Evolutionary conservation across 2,888 invertebrate genomes (phyloP).

Genomic region (Cephus pulcher): DNA sequence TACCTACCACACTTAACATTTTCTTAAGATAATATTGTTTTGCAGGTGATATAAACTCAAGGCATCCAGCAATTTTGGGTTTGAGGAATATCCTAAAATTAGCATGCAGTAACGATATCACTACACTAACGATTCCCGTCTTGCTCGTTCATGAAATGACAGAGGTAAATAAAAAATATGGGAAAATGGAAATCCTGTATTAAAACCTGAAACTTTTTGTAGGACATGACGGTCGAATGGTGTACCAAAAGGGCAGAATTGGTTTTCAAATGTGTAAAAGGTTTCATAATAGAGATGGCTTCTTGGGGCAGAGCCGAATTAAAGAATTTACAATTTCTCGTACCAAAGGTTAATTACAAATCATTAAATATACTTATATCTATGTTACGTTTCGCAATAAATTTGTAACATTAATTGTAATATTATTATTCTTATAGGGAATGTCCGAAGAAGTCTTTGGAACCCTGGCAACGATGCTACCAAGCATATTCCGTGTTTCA

Average conservation of each 20-base stretch:
- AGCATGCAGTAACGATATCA: constrained; percentile 94
- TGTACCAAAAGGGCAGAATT: constrained; percentile 95
- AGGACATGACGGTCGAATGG: constrained; percentile 97
- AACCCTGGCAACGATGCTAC: constrained; percentile 87
- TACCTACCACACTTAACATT: too few species aligned
- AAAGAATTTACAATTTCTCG: constrained; percentile 87
- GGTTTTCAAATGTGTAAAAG: constrained; percentile 98
- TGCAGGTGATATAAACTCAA: constrained; percentile 90
- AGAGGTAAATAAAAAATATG: constrained; percentile 74
- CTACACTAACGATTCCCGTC: constrained; percentile 92
- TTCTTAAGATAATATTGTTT: constrained; percentile 48
- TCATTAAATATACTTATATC: constrained; percentile 13
- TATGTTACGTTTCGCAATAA: constrained; percentile 12
- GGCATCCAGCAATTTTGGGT: constrained; percentile 95
- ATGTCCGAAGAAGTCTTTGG: constrained; percentile 87
- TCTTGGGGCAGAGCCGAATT: constrained; percentile 92
- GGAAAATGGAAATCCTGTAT: constrained; percentile 5
- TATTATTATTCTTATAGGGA: constrained; percentile 67
- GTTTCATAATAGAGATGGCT: constrained; percentile 98
- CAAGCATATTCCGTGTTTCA: constrained; percentile 93
- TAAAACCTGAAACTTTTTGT: constrained; percentile 28
- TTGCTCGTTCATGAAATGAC: constrained; percentile 93
- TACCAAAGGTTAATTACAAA: constrained; percentile 76
- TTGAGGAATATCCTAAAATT: constrained; percentile 94
- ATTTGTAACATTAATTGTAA: background rate